These are phyloP conservation scores for Phrynosoma blainvillii DNA, from an alignment of 2,113 vertebrate genomes.

Conservation along the genomic window DNA sequence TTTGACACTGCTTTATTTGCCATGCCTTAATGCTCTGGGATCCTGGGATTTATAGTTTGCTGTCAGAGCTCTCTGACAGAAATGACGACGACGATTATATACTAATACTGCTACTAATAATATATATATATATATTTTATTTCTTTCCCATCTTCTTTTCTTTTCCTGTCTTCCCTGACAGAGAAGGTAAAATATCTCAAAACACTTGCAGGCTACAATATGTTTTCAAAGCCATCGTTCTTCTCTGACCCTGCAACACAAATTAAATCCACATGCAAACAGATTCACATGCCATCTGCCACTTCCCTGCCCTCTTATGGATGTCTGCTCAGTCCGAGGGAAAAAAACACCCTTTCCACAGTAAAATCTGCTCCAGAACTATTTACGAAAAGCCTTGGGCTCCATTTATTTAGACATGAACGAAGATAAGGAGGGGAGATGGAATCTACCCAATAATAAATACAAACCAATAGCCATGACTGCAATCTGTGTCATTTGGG, in stretches of 20 bases:
- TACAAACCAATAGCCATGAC: background rate
- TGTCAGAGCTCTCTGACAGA: too few species aligned
- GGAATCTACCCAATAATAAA: background rate
- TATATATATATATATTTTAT: too few species aligned
- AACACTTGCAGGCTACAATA: background rate
- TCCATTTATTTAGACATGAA: background rate
- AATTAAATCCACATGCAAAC: background rate
- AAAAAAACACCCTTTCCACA: background rate
- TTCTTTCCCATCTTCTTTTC: too few species aligned
- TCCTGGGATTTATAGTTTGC: too few species aligned
- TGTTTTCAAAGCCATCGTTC: background rate
- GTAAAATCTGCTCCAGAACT: background rate
- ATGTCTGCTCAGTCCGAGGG: conserved; percentile 5
- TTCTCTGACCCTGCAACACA: background rate
- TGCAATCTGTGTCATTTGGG: background rate
- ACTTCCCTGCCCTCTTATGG: background rate
- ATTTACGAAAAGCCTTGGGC: background rate
- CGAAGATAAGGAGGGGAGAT: background rate
- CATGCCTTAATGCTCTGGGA: too few species aligned
- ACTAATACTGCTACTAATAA: too few species aligned
- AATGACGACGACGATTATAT: too few species aligned
- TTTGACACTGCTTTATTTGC: too few species aligned
- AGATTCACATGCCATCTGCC: background rate
- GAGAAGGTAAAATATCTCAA: too few species aligned
- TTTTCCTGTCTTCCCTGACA: too few species aligned